Percentiles rank a stretch among this genome's conserved stretches.
Evolutionary conservation across 2,888 invertebrate genomes (phyloP).

Genomic region (Hirudinaria manillensis): DNA sequence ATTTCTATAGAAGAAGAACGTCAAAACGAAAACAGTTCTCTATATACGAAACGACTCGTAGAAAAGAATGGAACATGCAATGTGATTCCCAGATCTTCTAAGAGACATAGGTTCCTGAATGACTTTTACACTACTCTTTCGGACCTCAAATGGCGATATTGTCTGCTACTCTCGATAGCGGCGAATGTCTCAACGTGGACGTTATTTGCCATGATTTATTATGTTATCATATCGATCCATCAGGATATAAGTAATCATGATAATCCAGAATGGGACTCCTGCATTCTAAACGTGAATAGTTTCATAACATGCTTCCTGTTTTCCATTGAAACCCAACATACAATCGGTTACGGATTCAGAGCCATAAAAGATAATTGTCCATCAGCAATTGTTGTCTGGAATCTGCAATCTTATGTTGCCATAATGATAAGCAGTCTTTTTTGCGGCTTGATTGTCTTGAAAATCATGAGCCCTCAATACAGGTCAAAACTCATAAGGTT

Average conservation of each 20-base stretch:
- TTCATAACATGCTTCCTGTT: slow-evolving; percentile 1
- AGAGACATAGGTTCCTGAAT: not conserved
- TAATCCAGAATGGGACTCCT: slow-evolving; percentile 5
- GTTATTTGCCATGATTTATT: slow-evolving; percentile 12
- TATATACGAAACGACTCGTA: slow-evolving; percentile 10
- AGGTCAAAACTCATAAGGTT: slow-evolving; percentile 1
- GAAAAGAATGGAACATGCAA: slow-evolving; percentile 16
- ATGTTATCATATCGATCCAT: slow-evolving; percentile 3
- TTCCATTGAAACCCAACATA: slow-evolving; percentile 18
- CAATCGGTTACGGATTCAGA: slow-evolving; percentile 8
- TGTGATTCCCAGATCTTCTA: slow-evolving; percentile 15
- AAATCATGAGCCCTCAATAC: slow-evolving; percentile 13
- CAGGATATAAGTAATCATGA: not conserved
- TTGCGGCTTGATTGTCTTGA: not conserved
- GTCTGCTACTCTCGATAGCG: not conserved
- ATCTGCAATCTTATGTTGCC: not conserved
- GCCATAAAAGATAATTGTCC: slow-evolving; percentile 8
- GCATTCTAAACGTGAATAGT: not conserved
- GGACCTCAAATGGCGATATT: slow-evolving; percentile 20
- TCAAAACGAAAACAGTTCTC: not conserved
- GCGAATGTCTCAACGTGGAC: slow-evolving; percentile 9
- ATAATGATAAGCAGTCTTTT: slow-evolving; percentile 10
- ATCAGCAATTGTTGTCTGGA: not conserved
- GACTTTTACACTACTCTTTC: slow-evolving; percentile 16
- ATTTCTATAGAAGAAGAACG: no score